Evolutionary conservation across 1,140 invertebrate genomes (phyloP).

Genomic region (Scaptomyza montana): DNA sequence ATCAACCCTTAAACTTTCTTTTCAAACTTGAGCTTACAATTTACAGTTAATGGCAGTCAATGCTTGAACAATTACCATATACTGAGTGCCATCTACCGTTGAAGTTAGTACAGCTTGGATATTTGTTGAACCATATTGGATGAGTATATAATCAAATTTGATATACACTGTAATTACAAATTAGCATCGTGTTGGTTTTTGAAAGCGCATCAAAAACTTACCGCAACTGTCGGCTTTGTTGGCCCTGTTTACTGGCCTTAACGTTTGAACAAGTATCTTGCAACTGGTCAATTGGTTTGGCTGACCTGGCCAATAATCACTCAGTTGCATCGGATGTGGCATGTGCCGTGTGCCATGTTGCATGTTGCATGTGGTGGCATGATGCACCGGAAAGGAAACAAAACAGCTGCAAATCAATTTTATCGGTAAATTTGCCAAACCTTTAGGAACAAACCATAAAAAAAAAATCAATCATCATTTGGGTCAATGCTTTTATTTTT

Average conservation of each 20-base stretch:
- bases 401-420: conserved; percentile 8
- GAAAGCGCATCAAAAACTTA: conserved; percentile 67
- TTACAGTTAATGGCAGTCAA: not conserved
- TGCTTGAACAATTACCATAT: not conserved
- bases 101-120: not conserved
- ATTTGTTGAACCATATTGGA: conserved; percentile 24
- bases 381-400: not conserved
- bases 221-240: conserved; percentile 52
- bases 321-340: conserved; percentile 16
- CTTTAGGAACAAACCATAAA: too few species aligned
- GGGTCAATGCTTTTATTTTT: conserved; percentile 6
- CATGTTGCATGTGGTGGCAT: not conserved
- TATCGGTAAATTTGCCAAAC: conserved; percentile 16
- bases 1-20: conserved; percentile 2
- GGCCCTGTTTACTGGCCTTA: conserved; percentile 37
- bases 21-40: not conserved
- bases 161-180: conserved; percentile 39
- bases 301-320: conserved; percentile 20
- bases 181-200: conserved; percentile 46
- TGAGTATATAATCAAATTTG: conserved; percentile 43
- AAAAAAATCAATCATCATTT: conserved; percentile 52
- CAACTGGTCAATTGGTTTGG: conserved; percentile 19
- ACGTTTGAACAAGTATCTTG: conserved; percentile 16
- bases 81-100: conserved; percentile 3
- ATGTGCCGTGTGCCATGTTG: conserved; percentile 1